Evolutionary conservation across 1,140 invertebrate species (phyloP).

Genomic region (Bombus pyrosoma): DNA sequence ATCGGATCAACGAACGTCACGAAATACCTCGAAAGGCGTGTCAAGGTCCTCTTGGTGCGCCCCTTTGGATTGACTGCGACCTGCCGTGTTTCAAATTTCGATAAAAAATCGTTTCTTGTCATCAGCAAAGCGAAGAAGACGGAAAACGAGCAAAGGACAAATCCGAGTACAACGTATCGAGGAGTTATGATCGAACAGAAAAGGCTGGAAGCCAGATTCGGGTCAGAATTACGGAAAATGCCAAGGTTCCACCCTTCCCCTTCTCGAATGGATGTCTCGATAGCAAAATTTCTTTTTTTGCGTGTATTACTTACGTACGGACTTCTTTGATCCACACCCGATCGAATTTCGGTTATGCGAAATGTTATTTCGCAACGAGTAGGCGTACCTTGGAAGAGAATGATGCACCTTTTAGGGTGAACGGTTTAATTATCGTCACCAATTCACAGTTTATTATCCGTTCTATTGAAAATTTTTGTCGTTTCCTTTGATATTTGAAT

Average conservation of each 20-base stretch:
- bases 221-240: constrained; percentile 56
- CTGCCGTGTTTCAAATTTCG: not conserved
- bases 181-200: constrained; percentile 2
- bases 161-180: too few relatives aligned
- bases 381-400: constrained; percentile 11
- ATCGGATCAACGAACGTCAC: not conserved
- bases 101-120: too few relatives aligned
- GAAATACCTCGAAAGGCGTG: not conserved
- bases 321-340: constrained; percentile 14
- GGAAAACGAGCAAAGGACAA: not conserved
- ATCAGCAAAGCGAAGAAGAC: too few relatives aligned
- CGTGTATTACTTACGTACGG: not conserved
- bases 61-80: not conserved
- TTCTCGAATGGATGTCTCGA: not conserved
- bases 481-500: too few relatives aligned
- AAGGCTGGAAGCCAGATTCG: constrained; percentile 44
- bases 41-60: not conserved
- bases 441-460: too few relatives aligned
- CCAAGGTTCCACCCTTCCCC: constrained; percentile 58
- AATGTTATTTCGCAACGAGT: constrained; percentile 53
- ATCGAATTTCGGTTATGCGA: constrained; percentile 58
- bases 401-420: too few relatives aligned
- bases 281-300: constrained; percentile 48
- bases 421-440: too few relatives aligned
- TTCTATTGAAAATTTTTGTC: too few relatives aligned